Percentiles rank a stretch among this genome's conserved stretches.
These are phyloP conservation scores for Monochamus saltuarius DNA, from an alignment of 1,140 invertebrate genomes.

Conservation along the genomic window DNA sequence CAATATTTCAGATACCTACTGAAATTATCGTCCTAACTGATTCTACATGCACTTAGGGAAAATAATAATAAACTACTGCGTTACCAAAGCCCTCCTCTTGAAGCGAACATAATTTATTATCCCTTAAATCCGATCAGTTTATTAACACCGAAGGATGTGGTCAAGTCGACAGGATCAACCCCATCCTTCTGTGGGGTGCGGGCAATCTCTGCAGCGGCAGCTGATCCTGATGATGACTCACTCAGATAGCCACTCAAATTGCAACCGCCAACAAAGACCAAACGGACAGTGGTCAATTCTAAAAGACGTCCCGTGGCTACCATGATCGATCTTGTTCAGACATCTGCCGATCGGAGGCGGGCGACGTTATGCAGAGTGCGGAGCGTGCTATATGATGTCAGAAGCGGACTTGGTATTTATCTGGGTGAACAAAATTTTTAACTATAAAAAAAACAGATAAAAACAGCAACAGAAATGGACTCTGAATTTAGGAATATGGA, in stretches of 20 bases:
- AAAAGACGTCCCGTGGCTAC: constrained; percentile 9
- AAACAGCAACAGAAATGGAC: too few species aligned
- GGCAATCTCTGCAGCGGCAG: constrained; percentile 21
- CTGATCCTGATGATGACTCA: constrained; percentile 37
- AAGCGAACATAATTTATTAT: constrained; percentile 24
- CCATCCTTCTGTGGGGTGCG: constrained; percentile 11
- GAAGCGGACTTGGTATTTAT: neutral
- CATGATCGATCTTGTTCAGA: constrained; percentile 10
- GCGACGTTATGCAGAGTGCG: too few species aligned
- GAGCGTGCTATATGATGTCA: neutral
- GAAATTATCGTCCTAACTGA: too few species aligned
- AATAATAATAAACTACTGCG: constrained; percentile 14
- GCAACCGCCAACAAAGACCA: constrained; percentile 29
- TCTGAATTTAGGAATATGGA: too few species aligned
- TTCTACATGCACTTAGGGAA: constrained; percentile 14
- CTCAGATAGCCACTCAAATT: constrained; percentile 28
- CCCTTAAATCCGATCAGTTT: constrained; percentile 31
- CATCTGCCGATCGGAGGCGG: constrained; percentile 7
- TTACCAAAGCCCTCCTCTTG: constrained; percentile 19
- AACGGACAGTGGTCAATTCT: constrained; percentile 10
- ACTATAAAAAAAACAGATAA: too few species aligned
- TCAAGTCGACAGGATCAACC: constrained; percentile 29
- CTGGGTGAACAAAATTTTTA: neutral
- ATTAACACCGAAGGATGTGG: constrained; percentile 33
- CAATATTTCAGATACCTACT: too few species aligned